These are phyloP conservation scores for Lacanobia oleracea DNA, from an alignment of 2,888 invertebrate genomes.

Conservation along the genomic window DNA sequence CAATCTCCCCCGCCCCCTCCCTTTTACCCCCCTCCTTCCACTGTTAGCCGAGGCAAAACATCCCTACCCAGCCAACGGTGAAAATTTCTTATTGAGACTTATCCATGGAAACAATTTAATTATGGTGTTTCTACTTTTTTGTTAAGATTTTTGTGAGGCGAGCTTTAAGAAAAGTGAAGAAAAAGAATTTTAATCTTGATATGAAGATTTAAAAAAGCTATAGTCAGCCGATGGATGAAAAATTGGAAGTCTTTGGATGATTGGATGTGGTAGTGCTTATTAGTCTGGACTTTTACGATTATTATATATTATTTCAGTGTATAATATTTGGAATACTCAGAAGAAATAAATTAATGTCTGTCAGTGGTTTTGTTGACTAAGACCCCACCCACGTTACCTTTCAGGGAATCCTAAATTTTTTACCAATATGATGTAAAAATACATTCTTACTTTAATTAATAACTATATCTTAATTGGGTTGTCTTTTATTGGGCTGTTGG, in stretches of 20 bases:
- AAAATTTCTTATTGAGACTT: slow-evolving; percentile 59
- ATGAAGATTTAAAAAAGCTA: slow-evolving; percentile 25
- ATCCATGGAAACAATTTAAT: slow-evolving; percentile 52
- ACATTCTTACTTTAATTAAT: not conserved
- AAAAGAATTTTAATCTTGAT: slow-evolving; percentile 52
- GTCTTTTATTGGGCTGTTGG: not conserved
- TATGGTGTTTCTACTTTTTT: slow-evolving; percentile 48
- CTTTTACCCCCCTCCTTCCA: slow-evolving; percentile 14
- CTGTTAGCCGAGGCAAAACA: slow-evolving; percentile 63
- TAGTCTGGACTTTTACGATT: not conserved
- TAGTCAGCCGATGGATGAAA: slow-evolving; percentile 15
- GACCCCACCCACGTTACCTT: too few relatives aligned
- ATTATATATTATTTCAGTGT: slow-evolving; percentile 3
- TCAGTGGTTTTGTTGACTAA: too few relatives aligned
- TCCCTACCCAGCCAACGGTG: slow-evolving; percentile 65
- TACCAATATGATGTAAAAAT: not conserved
- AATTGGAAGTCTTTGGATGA: slow-evolving; percentile 28
- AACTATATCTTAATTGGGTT: too few relatives aligned
- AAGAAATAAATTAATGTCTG: not conserved
- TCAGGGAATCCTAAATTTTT: not conserved
- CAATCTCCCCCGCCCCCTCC: slow-evolving; percentile 72
- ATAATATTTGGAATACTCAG: slow-evolving; percentile 4
- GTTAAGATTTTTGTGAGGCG: slow-evolving; percentile 36
- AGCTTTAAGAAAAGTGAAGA: slow-evolving; percentile 36
- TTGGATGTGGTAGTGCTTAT: slow-evolving; percentile 7